These are phyloP conservation scores for Watsonalla cultraria DNA, from an alignment of 2,888 invertebrate species.

Conservation along the genomic window DNA sequence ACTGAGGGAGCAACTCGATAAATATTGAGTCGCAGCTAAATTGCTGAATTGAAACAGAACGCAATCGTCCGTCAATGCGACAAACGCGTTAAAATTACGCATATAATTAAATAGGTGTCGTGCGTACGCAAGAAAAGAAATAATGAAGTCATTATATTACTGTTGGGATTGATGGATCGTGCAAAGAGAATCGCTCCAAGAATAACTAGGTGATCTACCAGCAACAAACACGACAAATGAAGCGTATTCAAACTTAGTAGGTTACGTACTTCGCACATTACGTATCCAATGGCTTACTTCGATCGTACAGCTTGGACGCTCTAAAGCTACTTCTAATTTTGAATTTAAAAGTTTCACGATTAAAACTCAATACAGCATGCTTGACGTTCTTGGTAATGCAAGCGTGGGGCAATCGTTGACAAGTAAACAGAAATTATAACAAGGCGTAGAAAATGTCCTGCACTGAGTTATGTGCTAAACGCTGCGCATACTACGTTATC, in stretches of 20 bases:
- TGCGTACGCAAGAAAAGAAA: slow-evolving; percentile 33
- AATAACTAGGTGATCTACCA: slow-evolving; percentile 45
- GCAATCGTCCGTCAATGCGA: slow-evolving; percentile 29
- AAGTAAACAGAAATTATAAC: slow-evolving; percentile 14
- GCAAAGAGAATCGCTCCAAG: slow-evolving; percentile 45
- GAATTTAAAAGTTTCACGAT: too few species aligned
- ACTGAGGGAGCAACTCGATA: too few species aligned
- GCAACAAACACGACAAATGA: slow-evolving; percentile 35
- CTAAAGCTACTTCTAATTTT: too few species aligned
- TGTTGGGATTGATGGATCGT: slow-evolving; percentile 37
- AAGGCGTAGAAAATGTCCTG: slow-evolving; percentile 8
- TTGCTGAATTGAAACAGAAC: slow-evolving; percentile 2
- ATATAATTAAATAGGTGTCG: slow-evolving; percentile 17
- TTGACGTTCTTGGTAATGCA: too few species aligned
- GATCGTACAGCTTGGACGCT: too few species aligned
- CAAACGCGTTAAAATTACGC: slow-evolving; percentile 24
- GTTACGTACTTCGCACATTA: background rate
- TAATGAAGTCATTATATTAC: slow-evolving; percentile 46
- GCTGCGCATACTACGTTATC: slow-evolving; percentile 40
- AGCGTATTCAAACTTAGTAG: slow-evolving; percentile 7
- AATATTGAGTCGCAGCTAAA: too few species aligned
- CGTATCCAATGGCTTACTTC: too few species aligned
- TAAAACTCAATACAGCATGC: too few species aligned
- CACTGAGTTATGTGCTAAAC: slow-evolving; percentile 32
- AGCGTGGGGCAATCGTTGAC: too few species aligned